phyloP scores from a whole-genome alignment of 1,140 invertebrate genomes.

The Cataglyphis hispanica region DNA sequence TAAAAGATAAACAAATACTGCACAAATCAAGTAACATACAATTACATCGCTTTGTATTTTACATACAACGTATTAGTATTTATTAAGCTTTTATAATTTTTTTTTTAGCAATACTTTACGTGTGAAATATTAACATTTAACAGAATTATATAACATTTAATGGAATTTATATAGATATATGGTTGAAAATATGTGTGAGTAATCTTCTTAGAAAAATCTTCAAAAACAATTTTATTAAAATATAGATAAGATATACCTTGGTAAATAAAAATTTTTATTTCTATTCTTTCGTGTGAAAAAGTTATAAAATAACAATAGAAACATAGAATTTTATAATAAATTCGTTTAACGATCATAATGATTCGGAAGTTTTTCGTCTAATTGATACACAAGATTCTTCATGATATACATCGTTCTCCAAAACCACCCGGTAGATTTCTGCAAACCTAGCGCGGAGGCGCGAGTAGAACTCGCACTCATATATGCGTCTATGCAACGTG shows the following conservation, averaged over 20 bases:
- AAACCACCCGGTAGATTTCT: conserved; percentile 84
- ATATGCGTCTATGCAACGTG: neutral
- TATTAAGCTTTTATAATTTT: neutral
- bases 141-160: neutral
- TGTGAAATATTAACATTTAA: neutral
- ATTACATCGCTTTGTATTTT: too few relatives aligned
- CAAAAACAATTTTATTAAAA: too few relatives aligned
- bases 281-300: too few relatives aligned
- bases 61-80: neutral
- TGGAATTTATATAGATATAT: neutral
- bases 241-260: too few relatives aligned
- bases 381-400: neutral
- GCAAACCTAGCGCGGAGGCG: conserved; percentile 51
- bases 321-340: neutral
- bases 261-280: too few relatives aligned
- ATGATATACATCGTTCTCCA: conserved; percentile 56
- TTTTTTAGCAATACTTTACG: too few relatives aligned
- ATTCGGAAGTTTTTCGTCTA: neutral
- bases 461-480: conserved; percentile 23
- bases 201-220: neutral
- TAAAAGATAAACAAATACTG: neutral
- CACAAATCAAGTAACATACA: neutral
- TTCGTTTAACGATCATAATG: neutral
- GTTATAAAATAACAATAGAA: too few relatives aligned
- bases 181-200: neutral